Conservation (phyloP, 2,113 vertebrate species). For the Solea senegalensis region DNA sequence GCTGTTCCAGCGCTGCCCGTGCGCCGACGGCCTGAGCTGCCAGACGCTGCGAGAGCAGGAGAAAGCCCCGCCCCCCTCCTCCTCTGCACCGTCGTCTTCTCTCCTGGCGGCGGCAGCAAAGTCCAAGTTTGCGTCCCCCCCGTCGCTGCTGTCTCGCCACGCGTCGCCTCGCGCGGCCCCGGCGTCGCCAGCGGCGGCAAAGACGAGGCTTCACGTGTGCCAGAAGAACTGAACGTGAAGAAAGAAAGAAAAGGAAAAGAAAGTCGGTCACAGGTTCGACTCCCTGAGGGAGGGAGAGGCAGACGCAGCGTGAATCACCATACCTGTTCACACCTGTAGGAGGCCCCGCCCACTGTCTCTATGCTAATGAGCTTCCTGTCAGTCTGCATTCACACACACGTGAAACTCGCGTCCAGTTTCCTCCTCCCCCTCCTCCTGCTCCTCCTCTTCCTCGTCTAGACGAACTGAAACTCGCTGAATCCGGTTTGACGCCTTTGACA, state of each 20-base stretch:
- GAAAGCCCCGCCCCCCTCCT: rapidly evolving
- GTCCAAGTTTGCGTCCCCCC: slow-evolving; percentile 15
- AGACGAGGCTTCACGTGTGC: slow-evolving; percentile 90
- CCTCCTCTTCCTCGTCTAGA: slow-evolving; percentile 45
- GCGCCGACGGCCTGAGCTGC: slow-evolving; percentile 86
- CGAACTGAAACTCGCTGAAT: slow-evolving; percentile 49
- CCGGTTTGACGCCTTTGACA: slow-evolving; percentile 38
- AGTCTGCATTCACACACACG: slow-evolving; percentile 38
- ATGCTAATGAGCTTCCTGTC: slow-evolving; percentile 59
- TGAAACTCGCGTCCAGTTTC: too few relatives aligned
- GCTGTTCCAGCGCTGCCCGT: slow-evolving; percentile 94
- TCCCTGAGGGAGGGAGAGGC: not conserved
- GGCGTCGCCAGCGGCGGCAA: slow-evolving; percentile 80
- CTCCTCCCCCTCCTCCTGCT: slow-evolving; percentile 6
- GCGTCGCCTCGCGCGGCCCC: slow-evolving; percentile 10
- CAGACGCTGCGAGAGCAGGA: slow-evolving; percentile 71
- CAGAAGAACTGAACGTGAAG: slow-evolving; percentile 81
- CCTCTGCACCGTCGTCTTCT: rapidly evolving
- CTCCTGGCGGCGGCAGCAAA: slow-evolving; percentile 1
- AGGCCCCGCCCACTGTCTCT: not conserved
- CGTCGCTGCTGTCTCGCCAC: slow-evolving; percentile 6
- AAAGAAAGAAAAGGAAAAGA: not conserved
- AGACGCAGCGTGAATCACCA: slow-evolving; percentile 3
- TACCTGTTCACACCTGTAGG: slow-evolving; percentile 23
- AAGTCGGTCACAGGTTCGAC: too few relatives aligned